Evolutionary conservation across 2,113 vertebrate species (phyloP).

Genomic region (Mustela nigripes): DNA sequence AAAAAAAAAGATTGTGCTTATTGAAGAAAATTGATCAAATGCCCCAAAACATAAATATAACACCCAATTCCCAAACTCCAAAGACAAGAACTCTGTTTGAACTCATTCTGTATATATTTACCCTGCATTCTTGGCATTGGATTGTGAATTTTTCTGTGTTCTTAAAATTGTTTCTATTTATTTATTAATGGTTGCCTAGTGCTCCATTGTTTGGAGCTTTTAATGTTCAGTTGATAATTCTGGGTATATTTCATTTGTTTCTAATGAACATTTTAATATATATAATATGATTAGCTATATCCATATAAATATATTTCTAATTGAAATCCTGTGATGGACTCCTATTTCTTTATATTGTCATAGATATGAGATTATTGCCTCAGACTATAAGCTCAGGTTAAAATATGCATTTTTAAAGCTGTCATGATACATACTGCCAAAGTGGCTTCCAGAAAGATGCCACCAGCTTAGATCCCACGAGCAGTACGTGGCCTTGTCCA

Average conservation of each 20-base stretch:
- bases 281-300: not conserved
- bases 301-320: not conserved
- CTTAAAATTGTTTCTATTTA: not conserved
- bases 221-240: not conserved
- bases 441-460: not conserved
- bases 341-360: not conserved
- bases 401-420: not conserved
- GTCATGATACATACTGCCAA: no score
- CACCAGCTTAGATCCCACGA: not conserved
- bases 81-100: not conserved
- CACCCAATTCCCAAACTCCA: not conserved
- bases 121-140: not conserved
- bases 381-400: not conserved
- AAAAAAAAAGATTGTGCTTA: not conserved
- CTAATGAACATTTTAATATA: not conserved
- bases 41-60: not conserved
- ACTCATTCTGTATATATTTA: not conserved
- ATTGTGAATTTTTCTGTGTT: not conserved
- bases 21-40: not conserved
- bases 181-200: not conserved
- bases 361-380: not conserved
- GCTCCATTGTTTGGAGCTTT: not conserved
- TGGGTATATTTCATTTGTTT: not conserved
- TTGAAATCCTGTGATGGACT: not conserved
- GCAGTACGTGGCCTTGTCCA: not conserved